Conservation (phyloP, 2,113 vertebrate species). For the Regulus satrapa region DNA sequence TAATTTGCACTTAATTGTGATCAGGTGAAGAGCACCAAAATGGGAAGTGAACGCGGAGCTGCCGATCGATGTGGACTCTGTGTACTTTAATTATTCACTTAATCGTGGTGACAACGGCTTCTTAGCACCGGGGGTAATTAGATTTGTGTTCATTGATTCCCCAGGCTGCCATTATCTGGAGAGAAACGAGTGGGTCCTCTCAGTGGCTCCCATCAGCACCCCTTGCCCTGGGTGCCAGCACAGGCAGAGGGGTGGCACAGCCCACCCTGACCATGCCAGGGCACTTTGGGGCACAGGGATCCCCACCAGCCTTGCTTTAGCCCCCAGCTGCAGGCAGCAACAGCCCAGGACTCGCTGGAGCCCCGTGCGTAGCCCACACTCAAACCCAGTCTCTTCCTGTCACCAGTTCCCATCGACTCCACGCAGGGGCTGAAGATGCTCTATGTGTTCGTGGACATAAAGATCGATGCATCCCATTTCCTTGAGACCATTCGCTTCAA, state of each 20-base stretch:
- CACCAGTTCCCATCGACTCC: constrained; percentile 89
- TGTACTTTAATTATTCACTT: constrained; percentile 73
- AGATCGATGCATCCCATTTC: constrained; percentile 91
- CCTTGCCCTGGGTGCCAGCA: neutral
- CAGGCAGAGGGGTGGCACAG: neutral
- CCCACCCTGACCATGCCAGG: neutral
- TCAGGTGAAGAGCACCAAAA: constrained; percentile 47
- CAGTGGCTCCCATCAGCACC: neutral
- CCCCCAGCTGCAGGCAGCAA: neutral
- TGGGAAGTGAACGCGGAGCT: constrained; percentile 35
- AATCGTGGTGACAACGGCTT: constrained; percentile 78
- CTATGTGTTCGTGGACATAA: constrained; percentile 97
- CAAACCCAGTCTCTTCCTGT: neutral
- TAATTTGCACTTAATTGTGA: constrained; percentile 63
- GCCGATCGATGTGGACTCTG: constrained; percentile 47
- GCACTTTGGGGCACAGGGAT: neutral
- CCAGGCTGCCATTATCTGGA: constrained; percentile 39
- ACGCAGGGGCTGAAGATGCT: constrained; percentile 88
- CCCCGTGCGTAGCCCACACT: fast-evolving
- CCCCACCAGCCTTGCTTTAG: neutral
- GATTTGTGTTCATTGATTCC: constrained; percentile 74
- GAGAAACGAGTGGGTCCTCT: neutral
- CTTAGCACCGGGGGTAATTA: constrained; percentile 74
- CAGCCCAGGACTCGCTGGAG: fast-evolving
- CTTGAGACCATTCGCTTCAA: constrained; percentile 91